These are phyloP conservation scores for Megalops cyprinoides DNA, from an alignment of 2,797 vertebrate genomes.

Conservation along the genomic window DNA sequence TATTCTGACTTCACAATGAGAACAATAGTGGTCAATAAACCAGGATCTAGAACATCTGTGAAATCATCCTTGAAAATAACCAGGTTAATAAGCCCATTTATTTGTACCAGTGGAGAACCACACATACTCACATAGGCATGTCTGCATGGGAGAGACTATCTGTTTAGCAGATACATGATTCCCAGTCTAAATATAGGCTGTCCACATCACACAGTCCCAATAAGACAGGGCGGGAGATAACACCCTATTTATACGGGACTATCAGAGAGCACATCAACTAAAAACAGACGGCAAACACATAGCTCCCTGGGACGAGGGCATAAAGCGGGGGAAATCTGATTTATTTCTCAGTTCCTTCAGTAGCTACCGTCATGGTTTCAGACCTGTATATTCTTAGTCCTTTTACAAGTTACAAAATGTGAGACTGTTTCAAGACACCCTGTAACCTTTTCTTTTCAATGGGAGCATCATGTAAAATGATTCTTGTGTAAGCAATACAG, in stretches of 20 bases:
- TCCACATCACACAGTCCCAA: slow-evolving; percentile 61
- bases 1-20: not conserved
- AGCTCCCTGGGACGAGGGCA: not conserved
- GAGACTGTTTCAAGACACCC: no score
- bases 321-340: not conserved
- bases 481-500: slow-evolving; percentile 66
- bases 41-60: not conserved
- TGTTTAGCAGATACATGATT: slow-evolving; percentile 72
- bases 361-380: not conserved
- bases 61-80: slow-evolving; percentile 24
- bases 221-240: slow-evolving; percentile 66
- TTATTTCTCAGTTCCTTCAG: not conserved
- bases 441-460: not conserved
- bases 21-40: not conserved
- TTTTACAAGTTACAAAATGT: no score
- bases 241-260: slow-evolving; percentile 58
- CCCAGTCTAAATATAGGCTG: slow-evolving; percentile 71
- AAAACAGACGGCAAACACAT: slow-evolving; percentile 28
- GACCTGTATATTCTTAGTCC: not conserved
- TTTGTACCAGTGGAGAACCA: not conserved
- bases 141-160: slow-evolving; percentile 53
- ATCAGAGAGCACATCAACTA: slow-evolving; percentile 39
- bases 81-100: slow-evolving; percentile 14
- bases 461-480: slow-evolving; percentile 43
- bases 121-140: slow-evolving; percentile 27